These are phyloP conservation scores for Ichneumoninae sp. DNA, from an alignment of 2,888 invertebrate species.

Conservation along the genomic window DNA sequence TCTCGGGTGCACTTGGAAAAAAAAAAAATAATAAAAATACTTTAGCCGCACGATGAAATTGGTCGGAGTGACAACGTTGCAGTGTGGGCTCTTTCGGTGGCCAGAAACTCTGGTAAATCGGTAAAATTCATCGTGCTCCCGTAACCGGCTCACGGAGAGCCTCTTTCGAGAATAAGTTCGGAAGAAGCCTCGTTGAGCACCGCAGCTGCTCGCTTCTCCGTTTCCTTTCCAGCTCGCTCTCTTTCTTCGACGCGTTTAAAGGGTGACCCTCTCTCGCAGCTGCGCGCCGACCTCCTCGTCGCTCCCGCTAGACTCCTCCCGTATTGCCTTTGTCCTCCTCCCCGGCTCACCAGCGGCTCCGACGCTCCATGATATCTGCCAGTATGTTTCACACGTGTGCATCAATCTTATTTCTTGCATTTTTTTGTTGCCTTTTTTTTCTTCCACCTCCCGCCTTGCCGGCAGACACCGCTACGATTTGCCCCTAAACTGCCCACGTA, in stretches of 20 bases:
- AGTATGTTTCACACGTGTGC: slow-evolving; percentile 6
- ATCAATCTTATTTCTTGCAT: not conserved
- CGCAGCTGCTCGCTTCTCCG: slow-evolving; percentile 33
- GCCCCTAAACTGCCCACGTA: not conserved
- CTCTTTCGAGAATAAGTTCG: not conserved
- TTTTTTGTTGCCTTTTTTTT: not conserved
- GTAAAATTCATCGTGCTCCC: not conserved
- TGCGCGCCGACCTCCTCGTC: slow-evolving; percentile 48
- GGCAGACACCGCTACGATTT: not conserved
- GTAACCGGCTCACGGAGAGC: not conserved
- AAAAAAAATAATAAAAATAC: not conserved
- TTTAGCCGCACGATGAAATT: not conserved
- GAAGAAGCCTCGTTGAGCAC: not conserved
- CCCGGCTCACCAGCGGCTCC: not conserved
- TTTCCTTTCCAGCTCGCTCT: slow-evolving; percentile 5
- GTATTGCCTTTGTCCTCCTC: not conserved
- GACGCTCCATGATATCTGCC: not conserved
- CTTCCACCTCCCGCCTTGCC: not conserved
- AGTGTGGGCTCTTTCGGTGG: not conserved
- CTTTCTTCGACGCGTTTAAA: slow-evolving; percentile 33
- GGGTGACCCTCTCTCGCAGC: slow-evolving; percentile 30
- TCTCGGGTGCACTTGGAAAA: not conserved
- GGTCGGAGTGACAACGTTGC: not conserved
- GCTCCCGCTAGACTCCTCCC: slow-evolving; percentile 23
- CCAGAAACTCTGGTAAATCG: not conserved